phyloP scores from a whole-genome alignment of 2,797 vertebrate species.

The Syngnathus rostellatus region DNA sequence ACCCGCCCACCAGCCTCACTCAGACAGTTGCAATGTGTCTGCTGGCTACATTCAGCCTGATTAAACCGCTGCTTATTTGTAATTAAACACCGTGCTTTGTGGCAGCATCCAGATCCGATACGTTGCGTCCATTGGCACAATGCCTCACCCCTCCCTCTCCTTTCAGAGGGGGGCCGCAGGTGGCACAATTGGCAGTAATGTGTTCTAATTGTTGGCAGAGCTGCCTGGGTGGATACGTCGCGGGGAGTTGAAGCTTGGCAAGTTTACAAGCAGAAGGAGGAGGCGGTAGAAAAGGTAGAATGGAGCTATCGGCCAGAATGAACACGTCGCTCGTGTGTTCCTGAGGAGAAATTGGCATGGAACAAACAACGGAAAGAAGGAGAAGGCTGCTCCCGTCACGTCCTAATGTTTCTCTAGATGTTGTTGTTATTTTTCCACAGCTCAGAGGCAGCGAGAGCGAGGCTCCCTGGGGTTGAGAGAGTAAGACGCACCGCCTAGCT shows the following conservation, averaged over 20 bases:
- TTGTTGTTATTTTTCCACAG: conserved; percentile 45
- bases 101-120: conserved; percentile 50
- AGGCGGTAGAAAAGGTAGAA: conserved; percentile 14
- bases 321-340: not conserved
- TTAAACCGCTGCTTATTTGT: conserved; percentile 70
- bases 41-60: conserved; percentile 51
- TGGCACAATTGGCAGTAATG: conserved; percentile 75
- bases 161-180: conserved; percentile 64
- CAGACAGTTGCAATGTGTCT: conserved; percentile 46
- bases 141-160: conserved; percentile 39
- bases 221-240: conserved; percentile 61
- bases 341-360: conserved; percentile 20
- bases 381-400: conserved; percentile 20
- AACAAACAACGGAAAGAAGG: not conserved
- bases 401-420: conserved; percentile 37
- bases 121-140: conserved; percentile 34
- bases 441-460: conserved; percentile 21
- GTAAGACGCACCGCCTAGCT: conserved; percentile 38
- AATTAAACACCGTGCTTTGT: conserved; percentile 72
- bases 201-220: conserved; percentile 71
- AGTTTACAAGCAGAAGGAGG: conserved; percentile 24
- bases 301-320: not conserved
- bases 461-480: conserved; percentile 42
- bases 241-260: conserved; percentile 50
- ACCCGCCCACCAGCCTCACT: conserved; percentile 7